Conservation (phyloP, 2,113 vertebrate species). For the Gila orcuttii region DNA sequence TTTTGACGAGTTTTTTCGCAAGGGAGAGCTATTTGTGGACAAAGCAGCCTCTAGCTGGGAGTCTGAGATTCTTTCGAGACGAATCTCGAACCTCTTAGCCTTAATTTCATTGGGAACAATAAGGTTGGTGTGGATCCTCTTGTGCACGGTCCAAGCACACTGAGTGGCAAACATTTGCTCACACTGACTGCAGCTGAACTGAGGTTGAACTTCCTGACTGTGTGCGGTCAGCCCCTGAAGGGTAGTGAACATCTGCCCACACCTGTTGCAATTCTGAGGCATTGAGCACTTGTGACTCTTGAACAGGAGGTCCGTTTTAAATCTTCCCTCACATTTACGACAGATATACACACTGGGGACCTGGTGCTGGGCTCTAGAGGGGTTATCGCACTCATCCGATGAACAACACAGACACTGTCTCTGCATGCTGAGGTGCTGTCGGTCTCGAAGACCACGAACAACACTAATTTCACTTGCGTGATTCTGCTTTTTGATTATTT, state of each 20-base stretch:
- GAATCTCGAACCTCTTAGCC: constrained; percentile 48
- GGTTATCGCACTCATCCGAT: constrained; percentile 6
- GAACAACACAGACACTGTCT: constrained; percentile 49
- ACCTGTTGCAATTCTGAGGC: constrained; percentile 42
- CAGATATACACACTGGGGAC: constrained; percentile 29
- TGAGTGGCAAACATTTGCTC: constrained; percentile 45
- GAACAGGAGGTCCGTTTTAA: constrained; percentile 25
- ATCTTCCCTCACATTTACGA: constrained; percentile 37
- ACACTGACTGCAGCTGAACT: constrained; percentile 46
- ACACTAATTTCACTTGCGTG: background rate
- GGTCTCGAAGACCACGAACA: constrained; percentile 45
- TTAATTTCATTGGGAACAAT: constrained; percentile 33
- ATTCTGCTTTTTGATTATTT: background rate
- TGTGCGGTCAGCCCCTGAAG: constrained; percentile 5
- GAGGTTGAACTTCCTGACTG: background rate
- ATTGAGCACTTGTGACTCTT: constrained; percentile 47
- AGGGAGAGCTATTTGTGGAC: constrained; percentile 25
- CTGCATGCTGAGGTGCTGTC: constrained; percentile 41
- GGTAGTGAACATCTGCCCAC: constrained; percentile 44
- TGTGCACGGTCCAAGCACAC: constrained; percentile 56
- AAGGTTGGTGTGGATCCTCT: constrained; percentile 31
- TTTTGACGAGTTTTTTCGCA: background rate
- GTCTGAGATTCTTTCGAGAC: constrained; percentile 55
- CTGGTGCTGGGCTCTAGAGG: constrained; percentile 18
- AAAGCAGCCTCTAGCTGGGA: constrained; percentile 53